phyloP scores from a whole-genome alignment of 2,113 vertebrate genomes.

The Festucalex cinctus region DNA sequence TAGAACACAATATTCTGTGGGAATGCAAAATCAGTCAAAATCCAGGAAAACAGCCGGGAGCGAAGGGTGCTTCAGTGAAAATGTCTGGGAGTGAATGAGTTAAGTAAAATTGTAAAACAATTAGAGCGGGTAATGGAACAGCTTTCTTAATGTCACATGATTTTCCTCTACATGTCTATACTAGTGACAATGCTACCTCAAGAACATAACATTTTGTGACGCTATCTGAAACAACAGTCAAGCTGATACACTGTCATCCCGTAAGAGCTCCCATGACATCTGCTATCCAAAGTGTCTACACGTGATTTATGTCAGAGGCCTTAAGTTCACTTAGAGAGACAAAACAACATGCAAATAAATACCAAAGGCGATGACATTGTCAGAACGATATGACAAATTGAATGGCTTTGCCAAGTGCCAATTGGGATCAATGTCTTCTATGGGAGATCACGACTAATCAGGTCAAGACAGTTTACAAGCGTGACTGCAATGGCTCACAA shows the following conservation, averaged over 20 bases:
- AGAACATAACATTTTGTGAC: conserved; percentile 40
- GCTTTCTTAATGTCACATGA: background rate
- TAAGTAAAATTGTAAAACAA: background rate
- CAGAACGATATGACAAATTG: conserved; percentile 32
- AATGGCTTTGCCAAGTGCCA: conserved; percentile 28
- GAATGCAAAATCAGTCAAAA: too few species aligned
- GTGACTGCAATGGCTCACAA: conserved; percentile 12
- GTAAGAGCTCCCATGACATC: conserved; percentile 33
- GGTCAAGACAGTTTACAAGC: conserved; percentile 22
- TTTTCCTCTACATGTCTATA: background rate
- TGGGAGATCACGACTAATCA: conserved; percentile 10
- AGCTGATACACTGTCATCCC: conserved; percentile 32
- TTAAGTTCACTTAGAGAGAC: conserved; percentile 40
- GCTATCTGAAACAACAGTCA: conserved; percentile 28
- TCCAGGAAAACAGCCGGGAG: too few species aligned
- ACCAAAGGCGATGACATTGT: conserved; percentile 30
- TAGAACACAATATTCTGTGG: too few species aligned
- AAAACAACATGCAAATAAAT: conserved; percentile 50
- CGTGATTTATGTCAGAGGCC: conserved; percentile 48
- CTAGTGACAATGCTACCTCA: conserved; percentile 15
- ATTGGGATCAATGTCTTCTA: conserved; percentile 39
- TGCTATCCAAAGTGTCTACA: conserved; percentile 26
- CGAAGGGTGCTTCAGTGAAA: too few species aligned
- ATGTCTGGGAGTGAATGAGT: background rate
- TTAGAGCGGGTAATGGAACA: background rate